Evolutionary conservation across 2,797 vertebrate species (phyloP), one percentile per base, ranked within the genome.

Genomic region (Florisuga fusca): DNA sequence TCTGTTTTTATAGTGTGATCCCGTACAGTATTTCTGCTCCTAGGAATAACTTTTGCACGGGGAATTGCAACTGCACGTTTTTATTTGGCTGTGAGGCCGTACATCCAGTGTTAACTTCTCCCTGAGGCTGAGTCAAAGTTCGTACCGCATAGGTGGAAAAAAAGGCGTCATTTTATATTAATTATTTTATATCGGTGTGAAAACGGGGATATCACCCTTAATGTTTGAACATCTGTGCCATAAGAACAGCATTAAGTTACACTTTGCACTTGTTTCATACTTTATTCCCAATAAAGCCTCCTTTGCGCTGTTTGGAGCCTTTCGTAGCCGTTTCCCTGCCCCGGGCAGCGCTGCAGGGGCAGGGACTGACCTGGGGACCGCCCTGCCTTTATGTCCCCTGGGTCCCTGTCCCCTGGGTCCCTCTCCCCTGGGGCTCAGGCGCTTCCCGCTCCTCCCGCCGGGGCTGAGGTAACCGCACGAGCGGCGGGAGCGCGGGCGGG

Each of bases 281-380:
- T 41, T 41, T 15, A 48, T 92, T 92, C 66, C 73, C 15, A 97
- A 94, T 96, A 96, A 97, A 97, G 61, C 84, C 92, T 63, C 36
- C 9, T 87, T 87, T 50, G 68, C 33, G 53, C 75, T 59, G 66
- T 13, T 72, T 23, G 0, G 8, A 71, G 61, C 48, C 22, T 50
- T 31, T 10, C 46, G 6, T 1, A 4, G n/a, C 20, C n/a, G 4
- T 34, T 14, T 12, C 21, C 3, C 22, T 4, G 22, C 12, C 5
- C 22, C 26, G 2, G 34, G 18, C 48, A 16, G 1, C 7, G 8
- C 33, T 1, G 74, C 12, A 8, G 57, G 2, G 25, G 54, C 10
- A 6, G 3, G 34, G 15, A 8, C 2, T 34, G 31, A 33, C 50
- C 51, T 46, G 46, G 19, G 19, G 46, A 19, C 20, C 46, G 46